phyloP scores from a whole-genome alignment of 2,113 vertebrate species.

The Chloropsis hardwickii region DNA sequence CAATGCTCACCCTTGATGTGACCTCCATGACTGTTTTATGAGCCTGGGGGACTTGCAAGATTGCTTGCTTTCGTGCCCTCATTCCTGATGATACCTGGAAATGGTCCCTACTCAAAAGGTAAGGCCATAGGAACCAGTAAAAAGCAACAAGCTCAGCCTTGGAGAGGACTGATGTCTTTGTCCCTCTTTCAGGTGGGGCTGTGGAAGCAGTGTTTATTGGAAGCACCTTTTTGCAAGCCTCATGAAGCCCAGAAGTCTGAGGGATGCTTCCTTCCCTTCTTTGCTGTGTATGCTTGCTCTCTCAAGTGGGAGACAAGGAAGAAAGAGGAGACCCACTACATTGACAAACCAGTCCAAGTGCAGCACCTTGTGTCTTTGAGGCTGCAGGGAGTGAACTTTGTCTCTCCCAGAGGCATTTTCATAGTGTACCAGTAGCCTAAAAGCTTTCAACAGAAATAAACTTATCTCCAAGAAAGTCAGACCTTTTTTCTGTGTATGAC shows the following conservation, averaged over 20 bases:
- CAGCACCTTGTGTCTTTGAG: background rate
- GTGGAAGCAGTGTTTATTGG: background rate
- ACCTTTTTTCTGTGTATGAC: background rate
- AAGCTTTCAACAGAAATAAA: background rate
- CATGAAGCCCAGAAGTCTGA: background rate
- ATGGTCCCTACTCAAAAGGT: background rate
- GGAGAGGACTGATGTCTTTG: background rate
- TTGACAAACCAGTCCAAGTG: background rate
- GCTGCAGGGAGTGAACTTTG: background rate
- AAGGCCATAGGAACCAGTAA: background rate
- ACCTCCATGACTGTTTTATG: background rate
- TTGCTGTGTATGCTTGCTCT: rapidly evolving
- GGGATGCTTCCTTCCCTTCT: background rate
- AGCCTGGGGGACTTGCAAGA: too few relatives aligned
- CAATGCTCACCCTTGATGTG: background rate
- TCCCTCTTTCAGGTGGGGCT: background rate
- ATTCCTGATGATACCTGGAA: background rate
- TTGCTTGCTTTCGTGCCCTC: background rate
- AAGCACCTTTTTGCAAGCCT: background rate
- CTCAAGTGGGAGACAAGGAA: background rate
- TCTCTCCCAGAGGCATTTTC: background rate
- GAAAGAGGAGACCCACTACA: background rate
- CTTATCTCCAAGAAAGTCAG: background rate
- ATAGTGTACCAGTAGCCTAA: background rate
- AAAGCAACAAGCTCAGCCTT: background rate